phyloP scores from a whole-genome alignment of 2,888 invertebrate species.

The Limnephilus lunatus region DNA sequence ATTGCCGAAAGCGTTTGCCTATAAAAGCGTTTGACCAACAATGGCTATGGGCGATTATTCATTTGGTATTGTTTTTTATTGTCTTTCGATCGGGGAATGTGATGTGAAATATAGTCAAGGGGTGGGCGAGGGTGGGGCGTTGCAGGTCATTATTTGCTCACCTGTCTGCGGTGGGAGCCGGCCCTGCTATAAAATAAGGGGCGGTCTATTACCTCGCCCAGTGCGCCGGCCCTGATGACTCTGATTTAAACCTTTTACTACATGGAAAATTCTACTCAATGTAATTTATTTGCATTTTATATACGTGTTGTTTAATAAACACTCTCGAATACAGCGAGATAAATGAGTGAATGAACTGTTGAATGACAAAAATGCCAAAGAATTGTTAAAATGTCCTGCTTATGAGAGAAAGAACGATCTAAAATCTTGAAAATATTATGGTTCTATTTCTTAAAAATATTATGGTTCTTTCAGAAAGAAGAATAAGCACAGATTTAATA shows the following conservation, averaged over 20 bases:
- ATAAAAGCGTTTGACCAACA: slow-evolving; percentile 23
- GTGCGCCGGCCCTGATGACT: neutral
- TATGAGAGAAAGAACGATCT: too few species aligned
- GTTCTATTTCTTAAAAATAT: too few species aligned
- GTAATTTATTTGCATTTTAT: too few species aligned
- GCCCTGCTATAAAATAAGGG: slow-evolving; percentile 14
- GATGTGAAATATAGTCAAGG: neutral
- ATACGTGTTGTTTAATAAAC: too few species aligned
- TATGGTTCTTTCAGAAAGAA: too few species aligned
- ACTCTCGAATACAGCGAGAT: too few species aligned
- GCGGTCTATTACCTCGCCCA: neutral
- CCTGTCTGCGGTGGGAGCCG: slow-evolving; percentile 46
- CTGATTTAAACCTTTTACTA: neutral
- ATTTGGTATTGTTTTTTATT: slow-evolving; percentile 39
- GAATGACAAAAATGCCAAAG: too few species aligned
- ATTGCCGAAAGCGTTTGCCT: slow-evolving; percentile 40
- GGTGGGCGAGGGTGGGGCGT: neutral
- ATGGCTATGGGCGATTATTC: slow-evolving; percentile 38
- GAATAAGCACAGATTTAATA: too few species aligned
- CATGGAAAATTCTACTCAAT: too few species aligned
- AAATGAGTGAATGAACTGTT: too few species aligned
- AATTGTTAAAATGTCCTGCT: too few species aligned
- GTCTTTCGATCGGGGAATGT: slow-evolving; percentile 17
- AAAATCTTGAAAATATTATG: too few species aligned
- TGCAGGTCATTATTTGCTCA: slow-evolving; percentile 44